Evolutionary conservation across 2,797 vertebrate genomes (phyloP), one percentile per base, ranked within the genome.

Genomic region (Enteromius anoplus): DNA sequence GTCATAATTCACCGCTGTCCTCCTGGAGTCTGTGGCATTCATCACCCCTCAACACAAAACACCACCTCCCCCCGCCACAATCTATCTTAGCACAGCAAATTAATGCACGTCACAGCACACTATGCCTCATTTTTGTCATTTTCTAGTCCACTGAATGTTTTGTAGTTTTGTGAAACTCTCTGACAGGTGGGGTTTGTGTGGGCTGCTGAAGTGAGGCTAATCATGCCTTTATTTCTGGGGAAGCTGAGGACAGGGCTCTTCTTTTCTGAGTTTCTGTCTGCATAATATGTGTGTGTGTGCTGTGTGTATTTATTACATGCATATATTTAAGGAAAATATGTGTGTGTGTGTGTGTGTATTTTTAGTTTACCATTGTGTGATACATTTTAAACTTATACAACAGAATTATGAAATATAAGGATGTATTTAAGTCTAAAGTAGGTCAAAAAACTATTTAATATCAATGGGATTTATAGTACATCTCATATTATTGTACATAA

Each of bases 111-210:
- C 94, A 91, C 92, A 92, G 93, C 93, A 91, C 92, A 93, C 96
- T 95, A 96, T 96, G 96, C 96, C 96, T 97, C 95, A 96, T 96
- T 96, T 95, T 96, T 95, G 95, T 95, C 95, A 93, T 93, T 94
- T 93, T 91, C 91, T 92, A 89, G 92, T 91, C 94, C 94, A 90
- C 94, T 92, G 92, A 93, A 93, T 92, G 93, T 92, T 93, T 91
- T 88, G 89, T 85, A 90, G 81, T 89, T 87, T 90, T 82, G 65
- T 69, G 75, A 77, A 83, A n/a, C 19, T 64, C 10, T 45, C 45
- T 66, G 34, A 68, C 37, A 85, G 62, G 70, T 70, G 29, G 42
- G 26, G 73, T 19, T 58, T 42, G 73, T 66, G 75, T 78, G 81
- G 47, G 72, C 4, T 82, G 81, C 42, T 75, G 80, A 65, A 76